These are phyloP conservation scores for Drosophila sucinea DNA, from an alignment of 1,140 invertebrate species.

Conservation along the genomic window DNA sequence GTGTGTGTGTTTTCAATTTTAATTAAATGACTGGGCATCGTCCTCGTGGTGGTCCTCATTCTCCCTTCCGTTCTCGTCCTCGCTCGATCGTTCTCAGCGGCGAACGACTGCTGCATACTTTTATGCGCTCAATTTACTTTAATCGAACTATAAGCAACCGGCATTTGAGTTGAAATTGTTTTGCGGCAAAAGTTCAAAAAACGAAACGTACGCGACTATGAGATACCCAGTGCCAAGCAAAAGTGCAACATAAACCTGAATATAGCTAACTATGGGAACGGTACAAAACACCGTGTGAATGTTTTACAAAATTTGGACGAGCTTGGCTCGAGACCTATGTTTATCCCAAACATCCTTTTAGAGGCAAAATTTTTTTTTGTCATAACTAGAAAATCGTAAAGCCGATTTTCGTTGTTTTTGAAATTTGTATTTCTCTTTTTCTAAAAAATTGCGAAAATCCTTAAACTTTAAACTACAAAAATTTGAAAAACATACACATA, in stretches of 20 bases:
- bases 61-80: conserved; percentile 1
- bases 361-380: too few species aligned
- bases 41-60: conserved; percentile 9
- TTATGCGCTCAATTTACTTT: conserved; percentile 66
- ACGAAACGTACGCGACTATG: neutral
- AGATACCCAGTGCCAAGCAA: neutral
- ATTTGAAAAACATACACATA: too few species aligned
- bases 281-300: too few species aligned
- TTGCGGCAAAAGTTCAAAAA: conserved; percentile 4
- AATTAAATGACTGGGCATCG: conserved; percentile 55
- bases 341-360: too few species aligned
- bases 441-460: too few species aligned
- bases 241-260: neutral
- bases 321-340: too few species aligned
- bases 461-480: too few species aligned
- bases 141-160: conserved; percentile 66
- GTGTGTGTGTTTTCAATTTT: conserved; percentile 50
- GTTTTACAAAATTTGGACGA: too few species aligned
- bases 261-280: too few species aligned
- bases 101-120: conserved; percentile 55
- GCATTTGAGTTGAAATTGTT: conserved; percentile 53
- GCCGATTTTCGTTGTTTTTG: too few species aligned
- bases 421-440: too few species aligned
- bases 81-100: neutral
- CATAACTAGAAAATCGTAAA: too few species aligned